phyloP scores from a whole-genome alignment of 1,140 invertebrate genomes.

The Pseudomyrmex pallidus region DNA sequence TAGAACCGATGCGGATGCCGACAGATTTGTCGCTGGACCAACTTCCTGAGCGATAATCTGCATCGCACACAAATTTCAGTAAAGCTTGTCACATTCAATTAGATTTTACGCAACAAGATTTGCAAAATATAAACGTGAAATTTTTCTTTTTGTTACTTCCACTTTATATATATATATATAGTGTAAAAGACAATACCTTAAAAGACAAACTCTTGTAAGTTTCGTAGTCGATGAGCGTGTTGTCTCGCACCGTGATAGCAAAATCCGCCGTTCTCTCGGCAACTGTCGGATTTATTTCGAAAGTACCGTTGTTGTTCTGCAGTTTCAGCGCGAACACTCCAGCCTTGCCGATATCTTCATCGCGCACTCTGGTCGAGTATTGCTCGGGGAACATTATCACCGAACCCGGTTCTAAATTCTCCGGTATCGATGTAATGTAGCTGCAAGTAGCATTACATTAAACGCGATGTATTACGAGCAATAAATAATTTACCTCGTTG shows the following conservation, averaged over 20 bases:
- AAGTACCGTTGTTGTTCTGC: slow-evolving; percentile 93
- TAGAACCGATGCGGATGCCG: slow-evolving; percentile 90
- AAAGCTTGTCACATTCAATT: background rate
- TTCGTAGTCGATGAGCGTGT: slow-evolving; percentile 93
- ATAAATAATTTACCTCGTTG: too few relatives aligned
- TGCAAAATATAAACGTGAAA: background rate
- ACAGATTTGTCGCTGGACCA: slow-evolving; percentile 90
- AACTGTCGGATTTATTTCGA: slow-evolving; percentile 95
- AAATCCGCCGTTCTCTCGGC: slow-evolving; percentile 92
- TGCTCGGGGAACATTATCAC: slow-evolving; percentile 89
- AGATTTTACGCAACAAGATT: background rate
- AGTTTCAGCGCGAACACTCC: slow-evolving; percentile 93
- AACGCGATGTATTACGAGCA: background rate
- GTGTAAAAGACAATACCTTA: slow-evolving; percentile 84
- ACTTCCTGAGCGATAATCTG: slow-evolving; percentile 93
- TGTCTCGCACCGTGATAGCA: slow-evolving; percentile 93
- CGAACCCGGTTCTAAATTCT: slow-evolving; percentile 93
- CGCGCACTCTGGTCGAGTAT: slow-evolving; percentile 90
- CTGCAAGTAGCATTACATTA: slow-evolving; percentile 81
- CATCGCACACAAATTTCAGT: slow-evolving; percentile 20
- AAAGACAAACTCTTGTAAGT: slow-evolving; percentile 89
- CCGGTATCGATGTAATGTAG: slow-evolving; percentile 91
- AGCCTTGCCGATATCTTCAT: slow-evolving; percentile 92
- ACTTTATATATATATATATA: too few relatives aligned
- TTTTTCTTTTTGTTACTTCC: background rate